Evolutionary conservation across 2,888 invertebrate species (phyloP).

Genomic region (Amiota communis): DNA sequence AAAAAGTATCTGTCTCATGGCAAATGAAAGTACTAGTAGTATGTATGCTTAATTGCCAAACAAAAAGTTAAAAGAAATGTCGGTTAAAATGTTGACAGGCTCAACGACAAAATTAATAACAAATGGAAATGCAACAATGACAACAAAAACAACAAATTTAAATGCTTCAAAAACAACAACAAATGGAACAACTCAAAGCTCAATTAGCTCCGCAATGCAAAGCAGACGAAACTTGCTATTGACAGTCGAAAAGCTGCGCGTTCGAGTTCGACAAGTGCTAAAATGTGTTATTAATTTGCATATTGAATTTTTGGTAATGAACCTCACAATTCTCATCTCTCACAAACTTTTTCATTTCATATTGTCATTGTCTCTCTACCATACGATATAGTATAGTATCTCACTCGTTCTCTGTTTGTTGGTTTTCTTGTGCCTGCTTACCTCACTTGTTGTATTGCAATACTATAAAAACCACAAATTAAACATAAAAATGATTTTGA

Average conservation of each 20-base stretch:
- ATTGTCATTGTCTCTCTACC: background rate
- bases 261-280: constrained; percentile 70
- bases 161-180: constrained; percentile 29
- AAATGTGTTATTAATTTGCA: constrained; percentile 73
- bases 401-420: background rate
- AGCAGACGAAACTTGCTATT: constrained; percentile 62
- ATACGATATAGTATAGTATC: too few species aligned
- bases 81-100: background rate
- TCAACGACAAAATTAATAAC: background rate
- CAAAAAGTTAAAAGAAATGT: background rate
- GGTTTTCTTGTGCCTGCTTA: too few species aligned
- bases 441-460: too few species aligned
- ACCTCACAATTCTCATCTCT: too few species aligned
- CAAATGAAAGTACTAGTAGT: background rate
- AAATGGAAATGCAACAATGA: constrained; percentile 30
- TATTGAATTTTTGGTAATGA: constrained; percentile 73
- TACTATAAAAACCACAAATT: background rate
- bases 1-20: background rate
- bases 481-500: background rate
- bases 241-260: constrained; percentile 70
- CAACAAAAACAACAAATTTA: constrained; percentile 26
- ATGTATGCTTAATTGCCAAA: background rate
- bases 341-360: background rate
- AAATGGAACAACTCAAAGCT: constrained; percentile 33
- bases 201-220: constrained; percentile 59